These are phyloP conservation scores for Atractosteus spatula DNA, from an alignment of 2,113 vertebrate genomes.

Conservation along the genomic window DNA sequence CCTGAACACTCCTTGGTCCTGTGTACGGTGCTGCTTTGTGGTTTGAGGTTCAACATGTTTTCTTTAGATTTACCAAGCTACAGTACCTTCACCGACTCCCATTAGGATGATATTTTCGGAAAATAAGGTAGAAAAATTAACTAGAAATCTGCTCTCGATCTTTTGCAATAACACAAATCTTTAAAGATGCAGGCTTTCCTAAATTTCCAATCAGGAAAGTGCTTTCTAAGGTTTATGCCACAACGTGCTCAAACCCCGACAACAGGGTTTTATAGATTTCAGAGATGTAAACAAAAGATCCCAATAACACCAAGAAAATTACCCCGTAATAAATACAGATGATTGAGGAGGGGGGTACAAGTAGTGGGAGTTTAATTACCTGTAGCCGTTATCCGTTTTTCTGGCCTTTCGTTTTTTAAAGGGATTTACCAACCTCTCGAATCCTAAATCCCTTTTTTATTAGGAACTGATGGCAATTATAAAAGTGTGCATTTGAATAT, in stretches of 20 bases:
- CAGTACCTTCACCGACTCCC: too few species aligned
- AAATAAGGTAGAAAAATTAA: too few species aligned
- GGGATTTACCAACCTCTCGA: neutral
- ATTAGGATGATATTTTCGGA: too few species aligned
- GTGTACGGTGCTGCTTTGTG: too few species aligned
- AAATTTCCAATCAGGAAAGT: neutral
- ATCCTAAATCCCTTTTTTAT: conserved; percentile 20
- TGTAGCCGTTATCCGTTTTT: neutral
- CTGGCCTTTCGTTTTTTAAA: neutral
- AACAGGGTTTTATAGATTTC: neutral
- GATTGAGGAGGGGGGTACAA: neutral
- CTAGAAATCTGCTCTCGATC: neutral
- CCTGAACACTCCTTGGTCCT: too few species aligned
- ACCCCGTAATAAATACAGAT: neutral
- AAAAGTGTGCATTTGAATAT: neutral
- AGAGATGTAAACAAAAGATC: neutral
- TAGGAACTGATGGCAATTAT: neutral
- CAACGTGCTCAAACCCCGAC: neutral
- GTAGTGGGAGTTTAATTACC: conserved; percentile 9
- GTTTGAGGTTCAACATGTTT: too few species aligned
- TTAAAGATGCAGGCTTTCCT: neutral
- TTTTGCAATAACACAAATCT: neutral
- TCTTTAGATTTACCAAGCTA: too few species aligned
- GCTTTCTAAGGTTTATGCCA: neutral
- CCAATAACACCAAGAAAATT: conserved; percentile 9